phyloP scores from a whole-genome alignment of 2,113 vertebrate species.

The Cinclus cinclus region DNA sequence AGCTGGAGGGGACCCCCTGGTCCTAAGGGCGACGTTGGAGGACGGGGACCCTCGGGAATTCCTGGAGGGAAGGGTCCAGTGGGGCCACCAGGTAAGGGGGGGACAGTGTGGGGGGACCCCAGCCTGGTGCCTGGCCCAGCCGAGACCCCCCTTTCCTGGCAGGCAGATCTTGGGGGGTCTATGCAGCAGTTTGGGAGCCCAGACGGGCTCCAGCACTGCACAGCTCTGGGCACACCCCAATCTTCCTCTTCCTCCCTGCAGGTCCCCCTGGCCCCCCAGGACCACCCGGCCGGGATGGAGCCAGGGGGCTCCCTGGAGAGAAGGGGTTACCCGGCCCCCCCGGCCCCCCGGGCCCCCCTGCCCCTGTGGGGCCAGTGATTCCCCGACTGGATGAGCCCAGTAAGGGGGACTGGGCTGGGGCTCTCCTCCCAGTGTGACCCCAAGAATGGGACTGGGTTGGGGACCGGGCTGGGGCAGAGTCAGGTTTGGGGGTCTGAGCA shows the following conservation, averaged over 20 bases:
- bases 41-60: constrained; percentile 75
- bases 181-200: neutral
- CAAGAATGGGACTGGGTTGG: neutral
- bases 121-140: neutral
- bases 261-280: constrained; percentile 80
- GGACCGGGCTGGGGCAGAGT: neutral
- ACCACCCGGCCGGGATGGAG: constrained; percentile 76
- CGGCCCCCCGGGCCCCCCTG: constrained; percentile 77
- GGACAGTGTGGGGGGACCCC: neutral
- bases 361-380: constrained; percentile 56
- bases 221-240: neutral
- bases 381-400: constrained; percentile 58
- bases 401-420: constrained; percentile 44
- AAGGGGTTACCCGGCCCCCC: constrained; percentile 82
- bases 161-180: neutral
- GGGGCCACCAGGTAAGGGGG: constrained; percentile 83
- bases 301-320: constrained; percentile 78
- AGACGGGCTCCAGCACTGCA: neutral
- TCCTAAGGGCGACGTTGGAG: constrained; percentile 80
- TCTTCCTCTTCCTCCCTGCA: constrained; percentile 20
- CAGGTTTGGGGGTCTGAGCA: neutral
- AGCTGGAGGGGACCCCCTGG: constrained; percentile 41
- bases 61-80: constrained; percentile 79
- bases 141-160: neutral
- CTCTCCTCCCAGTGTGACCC: too few relatives aligned